These are phyloP conservation scores for Hymenochirus boettgeri DNA, from an alignment of 2,113 vertebrate genomes.

Conservation along the genomic window DNA sequence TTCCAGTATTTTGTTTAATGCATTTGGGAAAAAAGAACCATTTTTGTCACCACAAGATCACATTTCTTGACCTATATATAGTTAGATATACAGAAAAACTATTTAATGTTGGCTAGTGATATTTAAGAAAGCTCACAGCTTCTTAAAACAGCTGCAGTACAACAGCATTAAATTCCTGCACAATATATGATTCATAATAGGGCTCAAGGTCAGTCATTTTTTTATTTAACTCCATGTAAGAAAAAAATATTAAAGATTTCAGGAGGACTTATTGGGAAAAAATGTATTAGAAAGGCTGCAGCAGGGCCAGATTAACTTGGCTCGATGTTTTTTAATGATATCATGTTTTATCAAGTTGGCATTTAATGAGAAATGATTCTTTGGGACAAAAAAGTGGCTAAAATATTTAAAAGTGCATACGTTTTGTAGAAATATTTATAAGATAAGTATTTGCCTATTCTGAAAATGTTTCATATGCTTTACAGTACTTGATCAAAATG, in stretches of 20 bases:
- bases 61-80: background rate
- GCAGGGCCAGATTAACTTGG: slow-evolving; percentile 1
- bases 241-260: slow-evolving; percentile 3
- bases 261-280: background rate
- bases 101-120: background rate
- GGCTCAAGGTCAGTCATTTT: slow-evolving; percentile 2
- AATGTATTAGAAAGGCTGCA: background rate
- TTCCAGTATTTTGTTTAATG: too few species aligned
- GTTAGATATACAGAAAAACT: background rate
- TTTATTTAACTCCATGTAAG: background rate
- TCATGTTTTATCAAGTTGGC: background rate
- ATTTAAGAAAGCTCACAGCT: background rate
- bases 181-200: slow-evolving; percentile 2
- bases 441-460: too few species aligned
- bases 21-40: too few species aligned
- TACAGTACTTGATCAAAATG: too few species aligned
- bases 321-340: slow-evolving; percentile 1
- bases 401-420: too few species aligned
- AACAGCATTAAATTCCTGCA: background rate
- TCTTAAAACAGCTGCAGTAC: too few species aligned
- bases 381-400: too few species aligned
- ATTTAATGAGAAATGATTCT: too few species aligned
- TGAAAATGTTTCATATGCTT: too few species aligned
- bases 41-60: background rate
- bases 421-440: too few species aligned